Evolutionary conservation across 2,888 invertebrate genomes (phyloP), one percentile per base, ranked within the genome.

Genomic region (Eustalomyia histrio): DNA sequence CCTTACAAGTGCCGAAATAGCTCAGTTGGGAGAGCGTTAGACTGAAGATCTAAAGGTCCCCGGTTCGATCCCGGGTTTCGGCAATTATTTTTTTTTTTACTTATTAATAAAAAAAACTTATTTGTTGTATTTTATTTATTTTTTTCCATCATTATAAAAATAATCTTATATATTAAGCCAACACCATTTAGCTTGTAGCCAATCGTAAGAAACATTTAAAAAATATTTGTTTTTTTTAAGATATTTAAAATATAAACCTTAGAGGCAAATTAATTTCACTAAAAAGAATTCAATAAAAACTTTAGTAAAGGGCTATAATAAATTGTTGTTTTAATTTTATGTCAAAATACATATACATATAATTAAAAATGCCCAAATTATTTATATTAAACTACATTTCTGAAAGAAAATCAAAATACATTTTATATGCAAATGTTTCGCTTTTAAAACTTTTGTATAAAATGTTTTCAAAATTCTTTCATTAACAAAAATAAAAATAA

Each of bases 21-120:
- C 94, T 94, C 94, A 94, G 94, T 94, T 94, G 94, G 94, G 94
- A 94, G 94, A 94, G 94, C 94, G 94, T 94, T 94, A 94, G 93
- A 94, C 93, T 93, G 93, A 93, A 93, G 93, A 93, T 93, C 93
- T 93, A 93, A 93, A 93, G 92, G 93, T 93, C 93, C 93, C 93
- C 92, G 93, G 93, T 94, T 94, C 93, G 91, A 94, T 93, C 93
- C 93, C 93, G 91, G 93, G 93, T 94, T 94, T 94, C 93, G 93
- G 93, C 94, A 93, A 43, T n/a, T n/a, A 76, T 86, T 86, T 88
- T 89, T 87, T 86, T 80, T 65, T 74, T 63, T 47, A 39, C 39
- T 53, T 53, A 29, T 63, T 63, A 18, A 21, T 18, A n/a, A 12
- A 24, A 63, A 3, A 29, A 29, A 6, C 7, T 29, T 29, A 29